Evolutionary conservation across 2,888 invertebrate species (phyloP).

Genomic region (Apomyelois bistriatella): DNA sequence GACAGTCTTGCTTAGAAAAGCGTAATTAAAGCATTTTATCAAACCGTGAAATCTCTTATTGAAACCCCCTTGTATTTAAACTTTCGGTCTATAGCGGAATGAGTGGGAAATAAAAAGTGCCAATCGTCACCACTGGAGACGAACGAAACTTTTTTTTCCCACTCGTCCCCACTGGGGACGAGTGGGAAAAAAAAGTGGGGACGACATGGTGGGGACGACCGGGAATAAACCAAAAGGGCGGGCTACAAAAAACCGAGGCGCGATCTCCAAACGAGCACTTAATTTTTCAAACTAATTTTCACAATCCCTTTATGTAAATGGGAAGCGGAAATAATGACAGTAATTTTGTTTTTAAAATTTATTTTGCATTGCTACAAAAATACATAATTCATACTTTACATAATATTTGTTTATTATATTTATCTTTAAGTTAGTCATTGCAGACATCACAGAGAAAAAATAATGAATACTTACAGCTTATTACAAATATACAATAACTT

Average conservation of each 20-base stretch:
- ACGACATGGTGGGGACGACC: too few species aligned
- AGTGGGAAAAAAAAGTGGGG: too few species aligned
- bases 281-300: conserved; percentile 29
- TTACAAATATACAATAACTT: not conserved
- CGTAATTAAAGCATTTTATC: too few species aligned
- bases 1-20: too few species aligned
- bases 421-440: conserved; percentile 20
- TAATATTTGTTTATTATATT: conserved; percentile 21
- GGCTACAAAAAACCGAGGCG: conserved; percentile 15
- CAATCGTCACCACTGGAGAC: too few species aligned
- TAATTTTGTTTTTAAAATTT: conserved; percentile 38
- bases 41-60: too few species aligned
- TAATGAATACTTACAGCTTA: not conserved
- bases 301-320: conserved; percentile 30
- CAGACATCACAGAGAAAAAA: conserved; percentile 34
- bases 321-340: conserved; percentile 26
- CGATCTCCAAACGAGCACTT: conserved; percentile 23
- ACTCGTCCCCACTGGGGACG: too few species aligned
- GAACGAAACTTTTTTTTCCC: too few species aligned
- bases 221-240: too few species aligned
- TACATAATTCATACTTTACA: conserved; percentile 43
- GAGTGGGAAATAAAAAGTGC: too few species aligned
- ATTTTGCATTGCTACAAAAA: conserved; percentile 60
- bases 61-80: too few species aligned
- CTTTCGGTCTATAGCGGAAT: too few species aligned